phyloP scores from a whole-genome alignment of 2,888 invertebrate genomes.

The Patella pellucida region DNA sequence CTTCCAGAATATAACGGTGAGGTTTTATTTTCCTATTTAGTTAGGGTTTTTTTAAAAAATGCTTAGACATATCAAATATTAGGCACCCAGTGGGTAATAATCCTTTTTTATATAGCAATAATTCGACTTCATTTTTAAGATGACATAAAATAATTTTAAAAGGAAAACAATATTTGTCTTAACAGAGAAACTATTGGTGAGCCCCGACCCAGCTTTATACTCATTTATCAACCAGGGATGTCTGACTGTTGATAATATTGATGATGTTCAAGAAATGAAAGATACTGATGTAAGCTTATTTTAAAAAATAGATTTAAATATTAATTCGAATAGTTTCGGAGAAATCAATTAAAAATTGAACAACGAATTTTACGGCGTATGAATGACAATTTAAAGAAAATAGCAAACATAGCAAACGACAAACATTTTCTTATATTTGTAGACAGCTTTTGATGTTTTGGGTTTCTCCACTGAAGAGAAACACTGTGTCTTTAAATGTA shows the following conservation, averaged over 20 bases:
- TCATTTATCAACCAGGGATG: conserved; percentile 96
- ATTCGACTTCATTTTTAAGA: no score
- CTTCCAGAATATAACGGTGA: conserved; percentile 50
- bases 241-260: conserved; percentile 90
- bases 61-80: no score
- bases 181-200: conserved; percentile 84
- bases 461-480: conserved; percentile 95
- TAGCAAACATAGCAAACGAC: neutral
- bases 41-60: no score
- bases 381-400: neutral
- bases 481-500: conserved; percentile 93
- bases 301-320: no score
- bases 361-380: no score
- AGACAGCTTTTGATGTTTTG: conserved; percentile 99
- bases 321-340: no score
- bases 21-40: neutral
- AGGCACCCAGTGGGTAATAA: no score
- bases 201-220: conserved; percentile 85
- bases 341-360: no score
- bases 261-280: conserved; percentile 93
- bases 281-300: conserved; percentile 60
- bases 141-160: no score
- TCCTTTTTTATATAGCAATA: no score
- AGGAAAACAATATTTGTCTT: neutral
- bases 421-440: conserved; percentile 73